A percentile compares a stretch with the other conserved stretches of the same genome.
phyloP scores from a whole-genome alignment of 2,888 invertebrate species.

The Sarcophaga variegata region DNA sequence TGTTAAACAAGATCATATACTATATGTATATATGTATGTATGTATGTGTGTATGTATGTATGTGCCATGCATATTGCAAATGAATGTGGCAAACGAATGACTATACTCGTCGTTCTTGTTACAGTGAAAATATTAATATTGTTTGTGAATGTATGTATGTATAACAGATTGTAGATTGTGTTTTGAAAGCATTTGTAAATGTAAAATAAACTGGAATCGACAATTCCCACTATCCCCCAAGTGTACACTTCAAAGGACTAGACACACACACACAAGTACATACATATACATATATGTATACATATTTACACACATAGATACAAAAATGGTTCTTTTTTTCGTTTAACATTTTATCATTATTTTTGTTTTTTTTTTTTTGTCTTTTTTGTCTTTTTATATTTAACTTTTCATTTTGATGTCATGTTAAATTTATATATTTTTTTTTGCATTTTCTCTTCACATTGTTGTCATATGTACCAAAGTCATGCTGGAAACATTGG shows the following conservation, averaged over 20 bases:
- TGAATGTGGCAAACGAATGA: background rate
- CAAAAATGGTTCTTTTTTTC: background rate
- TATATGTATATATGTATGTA: no score
- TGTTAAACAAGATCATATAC: background rate
- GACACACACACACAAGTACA: background rate
- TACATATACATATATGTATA: background rate
- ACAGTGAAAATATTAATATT: background rate
- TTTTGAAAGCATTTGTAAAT: constrained; percentile 8
- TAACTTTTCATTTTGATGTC: constrained; percentile 58
- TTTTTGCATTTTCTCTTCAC: constrained; percentile 20
- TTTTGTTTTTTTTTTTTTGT: background rate
- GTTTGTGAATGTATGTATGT: background rate
- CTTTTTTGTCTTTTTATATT: constrained; percentile 16
- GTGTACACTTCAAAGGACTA: constrained; percentile 8
- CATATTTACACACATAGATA: background rate
- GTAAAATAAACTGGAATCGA: constrained; percentile 14
- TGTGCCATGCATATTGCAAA: background rate
- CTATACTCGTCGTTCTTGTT: background rate
- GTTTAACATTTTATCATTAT: no score
- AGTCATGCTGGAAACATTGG: constrained; percentile 43
- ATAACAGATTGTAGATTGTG: background rate
- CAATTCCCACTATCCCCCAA: constrained; percentile 16
- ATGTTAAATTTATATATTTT: constrained; percentile 28
- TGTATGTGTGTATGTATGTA: background rate
- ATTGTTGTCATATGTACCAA: constrained; percentile 30